Evolutionary conservation across 2,113 vertebrate genomes (phyloP).

Genomic region (Acanthisitta chloris): DNA sequence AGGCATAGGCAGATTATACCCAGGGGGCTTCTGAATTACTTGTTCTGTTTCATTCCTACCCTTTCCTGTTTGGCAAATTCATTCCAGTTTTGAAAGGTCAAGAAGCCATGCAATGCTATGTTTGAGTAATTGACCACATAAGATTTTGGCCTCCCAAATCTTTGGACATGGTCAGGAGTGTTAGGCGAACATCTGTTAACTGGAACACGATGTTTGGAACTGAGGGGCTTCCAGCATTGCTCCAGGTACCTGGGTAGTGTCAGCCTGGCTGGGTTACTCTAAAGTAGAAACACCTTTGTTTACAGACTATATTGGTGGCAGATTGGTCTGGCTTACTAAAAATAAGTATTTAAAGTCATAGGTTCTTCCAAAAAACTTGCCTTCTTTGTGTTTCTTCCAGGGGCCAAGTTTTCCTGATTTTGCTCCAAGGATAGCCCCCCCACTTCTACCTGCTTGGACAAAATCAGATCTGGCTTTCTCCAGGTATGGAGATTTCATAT

Average conservation of each 20-base stretch:
- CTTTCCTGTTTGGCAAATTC: constrained; percentile 25
- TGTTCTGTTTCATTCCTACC: constrained; percentile 30
- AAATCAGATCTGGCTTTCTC: not conserved
- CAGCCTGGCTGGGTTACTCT: not conserved
- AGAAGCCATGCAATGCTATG: not conserved
- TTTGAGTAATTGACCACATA: constrained; percentile 2
- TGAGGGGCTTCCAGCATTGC: not conserved
- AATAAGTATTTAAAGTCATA: not conserved
- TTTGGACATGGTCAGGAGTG: not conserved
- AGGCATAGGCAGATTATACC: not conserved
- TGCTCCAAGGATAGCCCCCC: not conserved
- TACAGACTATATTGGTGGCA: not conserved
- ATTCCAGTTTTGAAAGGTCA: constrained; percentile 39
- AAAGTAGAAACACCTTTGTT: not conserved
- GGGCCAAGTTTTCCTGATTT: not conserved
- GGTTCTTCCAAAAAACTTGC: not conserved
- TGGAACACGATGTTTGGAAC: not conserved
- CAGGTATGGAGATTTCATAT: not conserved
- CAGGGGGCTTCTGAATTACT: constrained; percentile 22
- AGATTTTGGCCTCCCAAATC: not conserved
- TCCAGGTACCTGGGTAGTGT: not conserved
- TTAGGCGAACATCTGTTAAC: not conserved
- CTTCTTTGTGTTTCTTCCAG: not conserved
- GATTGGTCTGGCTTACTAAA: not conserved
- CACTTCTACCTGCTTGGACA: not conserved